Conservation (phyloP, 2,888 invertebrate genomes). For the Sphaeridia pumilis region DNA sequence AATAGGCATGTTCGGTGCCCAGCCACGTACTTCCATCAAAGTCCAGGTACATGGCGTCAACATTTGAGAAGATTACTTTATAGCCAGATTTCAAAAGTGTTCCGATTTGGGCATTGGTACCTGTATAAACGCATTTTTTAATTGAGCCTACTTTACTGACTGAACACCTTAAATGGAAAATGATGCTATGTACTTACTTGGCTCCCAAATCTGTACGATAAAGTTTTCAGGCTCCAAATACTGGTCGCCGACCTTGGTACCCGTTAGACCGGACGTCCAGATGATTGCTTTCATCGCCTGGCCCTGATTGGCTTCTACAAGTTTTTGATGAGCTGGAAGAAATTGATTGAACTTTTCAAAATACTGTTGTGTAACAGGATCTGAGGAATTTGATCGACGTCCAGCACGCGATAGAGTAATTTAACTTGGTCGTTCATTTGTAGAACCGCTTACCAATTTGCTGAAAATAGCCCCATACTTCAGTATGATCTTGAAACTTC, state of each 20-base stretch:
- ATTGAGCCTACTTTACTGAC: not conserved
- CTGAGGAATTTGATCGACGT: too few species aligned
- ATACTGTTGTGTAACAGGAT: too few species aligned
- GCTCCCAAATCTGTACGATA: constrained; percentile 68
- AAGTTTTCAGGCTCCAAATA: constrained; percentile 60
- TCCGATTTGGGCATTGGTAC: constrained; percentile 44
- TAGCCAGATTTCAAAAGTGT: constrained; percentile 60
- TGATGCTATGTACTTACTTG: constrained; percentile 34
- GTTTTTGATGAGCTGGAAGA: constrained; percentile 44
- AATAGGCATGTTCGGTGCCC: constrained; percentile 29
- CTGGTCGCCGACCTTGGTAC: constrained; percentile 50
- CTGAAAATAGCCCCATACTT: constrained; percentile 37
- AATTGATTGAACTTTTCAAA: not conserved
- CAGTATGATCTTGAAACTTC: constrained; percentile 39
- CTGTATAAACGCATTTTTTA: constrained; percentile 37
- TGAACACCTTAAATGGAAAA: not conserved
- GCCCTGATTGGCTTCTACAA: constrained; percentile 47
- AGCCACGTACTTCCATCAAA: constrained; percentile 48
- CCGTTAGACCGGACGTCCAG: constrained; percentile 72
- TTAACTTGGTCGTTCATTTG: too few species aligned
- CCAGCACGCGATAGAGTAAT: constrained; percentile 65
- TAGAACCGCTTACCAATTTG: constrained; percentile 43
- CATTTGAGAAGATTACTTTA: constrained; percentile 67
- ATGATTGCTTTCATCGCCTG: constrained; percentile 54
- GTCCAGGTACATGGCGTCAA: constrained; percentile 73